Base-by-base conservation (phyloP, 2,113 vertebrate species). In the Orthonyx spaldingii region DNA sequence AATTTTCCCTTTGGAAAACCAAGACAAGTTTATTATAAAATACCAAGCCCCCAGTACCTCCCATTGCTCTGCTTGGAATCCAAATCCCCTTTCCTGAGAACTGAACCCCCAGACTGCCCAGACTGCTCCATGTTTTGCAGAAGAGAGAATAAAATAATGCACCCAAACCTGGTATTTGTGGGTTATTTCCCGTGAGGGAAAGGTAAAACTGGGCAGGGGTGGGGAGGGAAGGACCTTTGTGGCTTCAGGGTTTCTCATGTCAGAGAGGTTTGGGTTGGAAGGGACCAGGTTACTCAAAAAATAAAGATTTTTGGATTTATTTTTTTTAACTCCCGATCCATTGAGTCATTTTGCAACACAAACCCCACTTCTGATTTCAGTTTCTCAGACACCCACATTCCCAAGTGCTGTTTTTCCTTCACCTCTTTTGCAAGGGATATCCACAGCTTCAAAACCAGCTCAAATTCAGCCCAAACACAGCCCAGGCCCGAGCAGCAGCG, bases 111-210 rank as follows among this genome's bases (percentile, higher is more conserved):
- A 4, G 10, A 7, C 63, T 86, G 80, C 71, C 32, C 44, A 5
- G 37, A 39, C 3, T 15, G 17, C 52, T 37, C 3, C 0, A 0
- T 9, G 19, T 9, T 42, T 47, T 52, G 41, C 23, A 64, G 44
- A 19, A 27, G 6, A 57, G 8, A 64, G 11, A 95, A 88, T 88
- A 70, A 95, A 96, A 78, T 15, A 27, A 15, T 0, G 0, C 13
- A 2, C 7, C 44, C 33, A 33, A 7, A 22, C 21, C 0, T 0
- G 10, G 14, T 55, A 0, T 44, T 19, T 56, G 59, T 26, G 68
- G 41, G 69, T 27, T 18, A 8, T 16, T 76, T 23, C 30, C 24
- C 57, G 21, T 1, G 1, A 16, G 72, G 50, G 37, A 30, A 47
- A 52, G 46, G 14, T 2, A 27, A 61, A 42, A 16, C 60, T 84